phyloP scores from a whole-genome alignment of 2,797 vertebrate species.

The Pachyuromys duprasi region DNA sequence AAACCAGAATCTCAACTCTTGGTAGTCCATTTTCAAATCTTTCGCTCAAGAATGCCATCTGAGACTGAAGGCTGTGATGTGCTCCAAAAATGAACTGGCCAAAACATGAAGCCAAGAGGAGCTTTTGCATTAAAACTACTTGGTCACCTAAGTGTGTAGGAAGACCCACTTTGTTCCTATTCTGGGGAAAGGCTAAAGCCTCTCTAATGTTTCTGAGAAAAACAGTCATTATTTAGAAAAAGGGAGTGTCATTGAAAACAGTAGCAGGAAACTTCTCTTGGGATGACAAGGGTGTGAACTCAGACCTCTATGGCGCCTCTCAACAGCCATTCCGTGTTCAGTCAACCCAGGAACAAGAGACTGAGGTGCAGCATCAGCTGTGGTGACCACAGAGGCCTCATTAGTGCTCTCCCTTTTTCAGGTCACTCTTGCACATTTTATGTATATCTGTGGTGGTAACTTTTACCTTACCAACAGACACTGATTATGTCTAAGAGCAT shows the following conservation, averaged over 20 bases:
- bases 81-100: background rate
- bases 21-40: conserved; percentile 8
- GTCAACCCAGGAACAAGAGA: background rate
- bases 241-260: background rate
- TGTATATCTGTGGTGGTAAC: conserved; percentile 84
- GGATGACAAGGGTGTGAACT: accelerated
- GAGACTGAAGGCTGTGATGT: background rate
- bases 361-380: background rate
- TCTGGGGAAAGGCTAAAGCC: conserved; percentile 17
- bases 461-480: conserved; percentile 85
- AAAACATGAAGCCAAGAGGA: background rate
- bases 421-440: conserved; percentile 85
- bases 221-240: background rate
- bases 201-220: conserved; percentile 16
- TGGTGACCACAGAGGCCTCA: conserved; percentile 57
- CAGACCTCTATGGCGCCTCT: background rate
- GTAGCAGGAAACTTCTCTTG: background rate
- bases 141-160: background rate
- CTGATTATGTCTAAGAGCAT: conserved; percentile 86
- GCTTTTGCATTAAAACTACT: background rate
- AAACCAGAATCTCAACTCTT: conserved; percentile 1
- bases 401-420: conserved; percentile 80
- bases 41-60: background rate
- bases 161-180: background rate
- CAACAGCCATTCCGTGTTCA: accelerated